Percentiles rank a stretch among this genome's conserved stretches.
Conservation (phyloP, 2,888 invertebrate genomes). For the Ophion costatus region DNA sequence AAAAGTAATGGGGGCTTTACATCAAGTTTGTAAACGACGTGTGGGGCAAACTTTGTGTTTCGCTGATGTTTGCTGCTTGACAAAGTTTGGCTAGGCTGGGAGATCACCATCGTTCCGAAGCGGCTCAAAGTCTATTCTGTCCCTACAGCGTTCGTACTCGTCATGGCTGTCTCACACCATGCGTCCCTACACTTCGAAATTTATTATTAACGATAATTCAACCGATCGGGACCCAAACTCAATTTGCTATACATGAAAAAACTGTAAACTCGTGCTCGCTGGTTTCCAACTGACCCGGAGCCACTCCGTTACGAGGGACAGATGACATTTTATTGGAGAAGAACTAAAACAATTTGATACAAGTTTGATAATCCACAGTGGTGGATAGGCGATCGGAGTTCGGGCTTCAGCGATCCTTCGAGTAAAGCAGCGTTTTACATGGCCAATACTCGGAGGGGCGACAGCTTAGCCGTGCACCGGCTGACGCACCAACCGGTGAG, state of each 20-base stretch:
- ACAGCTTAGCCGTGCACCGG: too few species aligned
- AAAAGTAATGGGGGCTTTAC: slow-evolving; percentile 25
- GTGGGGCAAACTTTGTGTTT: slow-evolving; percentile 61
- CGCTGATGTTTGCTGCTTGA: slow-evolving; percentile 33
- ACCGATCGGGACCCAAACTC: neutral
- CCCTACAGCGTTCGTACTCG: slow-evolving; percentile 21
- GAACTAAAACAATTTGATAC: too few species aligned
- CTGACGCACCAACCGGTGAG: too few species aligned
- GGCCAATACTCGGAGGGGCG: too few species aligned
- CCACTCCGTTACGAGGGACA: too few species aligned
- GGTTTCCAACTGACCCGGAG: neutral
- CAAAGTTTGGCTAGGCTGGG: slow-evolving; percentile 51
- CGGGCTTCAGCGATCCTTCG: too few species aligned
- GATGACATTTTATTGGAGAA: too few species aligned
- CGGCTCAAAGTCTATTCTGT: slow-evolving; percentile 13
- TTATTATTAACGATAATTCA: slow-evolving; percentile 10
- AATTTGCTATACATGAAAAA: neutral
- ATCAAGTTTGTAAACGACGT: slow-evolving; percentile 59
- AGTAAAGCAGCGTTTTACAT: too few species aligned
- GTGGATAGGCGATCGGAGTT: too few species aligned
- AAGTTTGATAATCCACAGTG: too few species aligned
- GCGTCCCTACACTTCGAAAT: slow-evolving; percentile 27
- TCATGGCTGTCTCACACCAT: slow-evolving; percentile 38
- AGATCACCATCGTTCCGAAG: slow-evolving; percentile 37
- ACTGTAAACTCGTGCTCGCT: neutral